phyloP scores from a whole-genome alignment of 1,140 invertebrate genomes.

The Adelges cooleyi region DNA sequence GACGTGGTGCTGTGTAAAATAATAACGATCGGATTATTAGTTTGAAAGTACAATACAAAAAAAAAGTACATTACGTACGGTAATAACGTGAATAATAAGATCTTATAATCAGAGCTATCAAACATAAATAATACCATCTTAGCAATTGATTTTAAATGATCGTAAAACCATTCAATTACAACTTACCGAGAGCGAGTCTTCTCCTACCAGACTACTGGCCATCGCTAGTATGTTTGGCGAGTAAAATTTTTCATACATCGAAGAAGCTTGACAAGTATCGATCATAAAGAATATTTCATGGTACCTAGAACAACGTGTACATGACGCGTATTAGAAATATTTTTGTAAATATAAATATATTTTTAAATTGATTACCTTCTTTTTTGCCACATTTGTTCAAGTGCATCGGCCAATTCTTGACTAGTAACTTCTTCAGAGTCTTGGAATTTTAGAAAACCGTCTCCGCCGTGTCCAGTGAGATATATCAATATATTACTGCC shows the following conservation, averaged over 20 bases:
- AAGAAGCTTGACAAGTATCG: slow-evolving; percentile 97
- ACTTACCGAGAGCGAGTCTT: slow-evolving; percentile 54
- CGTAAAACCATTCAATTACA: no score
- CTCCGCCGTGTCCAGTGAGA: slow-evolving; percentile 93
- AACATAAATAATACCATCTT: no score
- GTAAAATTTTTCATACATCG: slow-evolving; percentile 96
- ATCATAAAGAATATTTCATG: slow-evolving; percentile 98
- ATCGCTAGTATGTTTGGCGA: slow-evolving; percentile 96
- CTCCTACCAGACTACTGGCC: slow-evolving; percentile 91
- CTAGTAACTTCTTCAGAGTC: slow-evolving; percentile 99
- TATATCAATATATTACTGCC: slow-evolving; percentile 96
- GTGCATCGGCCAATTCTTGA: slow-evolving; percentile 93
- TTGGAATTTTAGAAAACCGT: slow-evolving; percentile 98
- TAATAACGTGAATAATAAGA: no score
- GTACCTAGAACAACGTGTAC: slow-evolving; percentile 53
- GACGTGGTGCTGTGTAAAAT: slow-evolving; percentile 72
- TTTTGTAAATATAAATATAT: neutral
- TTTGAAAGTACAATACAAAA: slow-evolving; percentile 3
- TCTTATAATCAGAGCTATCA: no score
- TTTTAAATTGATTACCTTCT: slow-evolving; percentile 52
- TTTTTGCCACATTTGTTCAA: slow-evolving; percentile 99
- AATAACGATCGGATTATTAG: no score
- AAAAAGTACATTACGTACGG: no score
- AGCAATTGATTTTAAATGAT: no score
- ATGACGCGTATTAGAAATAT: neutral